Conservation (phyloP, 2,888 invertebrate species). For the Patella caerulea region DNA sequence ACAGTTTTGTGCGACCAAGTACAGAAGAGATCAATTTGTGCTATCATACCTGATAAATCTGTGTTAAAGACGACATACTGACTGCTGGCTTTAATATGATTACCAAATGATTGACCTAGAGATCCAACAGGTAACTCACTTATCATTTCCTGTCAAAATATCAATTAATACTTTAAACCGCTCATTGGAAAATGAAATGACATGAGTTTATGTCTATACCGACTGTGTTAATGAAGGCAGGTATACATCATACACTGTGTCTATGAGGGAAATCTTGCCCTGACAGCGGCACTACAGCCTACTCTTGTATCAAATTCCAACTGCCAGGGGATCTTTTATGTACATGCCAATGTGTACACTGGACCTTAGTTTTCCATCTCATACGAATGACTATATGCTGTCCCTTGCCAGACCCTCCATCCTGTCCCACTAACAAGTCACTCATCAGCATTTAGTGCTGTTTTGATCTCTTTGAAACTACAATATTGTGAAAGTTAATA, state of each 20-base stretch:
- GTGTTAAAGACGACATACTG: conserved; percentile 96
- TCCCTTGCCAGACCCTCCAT: no score
- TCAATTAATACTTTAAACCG: conserved; percentile 7
- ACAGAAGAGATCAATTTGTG: not conserved
- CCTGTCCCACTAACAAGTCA: not conserved
- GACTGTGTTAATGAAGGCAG: not conserved
- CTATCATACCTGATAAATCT: conserved; percentile 83
- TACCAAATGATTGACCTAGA: conserved; percentile 90
- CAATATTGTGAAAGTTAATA: no score
- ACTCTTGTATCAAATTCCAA: no score
- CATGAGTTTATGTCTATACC: not conserved
- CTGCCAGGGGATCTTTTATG: no score
- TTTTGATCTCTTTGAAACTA: no score
- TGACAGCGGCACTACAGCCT: no score
- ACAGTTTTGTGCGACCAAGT: no score
- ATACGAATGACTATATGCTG: no score
- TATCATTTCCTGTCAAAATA: conserved; percentile 76
- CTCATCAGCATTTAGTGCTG: not conserved
- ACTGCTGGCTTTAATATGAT: conserved; percentile 93
- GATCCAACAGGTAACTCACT: conserved; percentile 92
- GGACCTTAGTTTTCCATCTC: no score
- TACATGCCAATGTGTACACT: no score
- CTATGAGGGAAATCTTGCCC: not conserved
- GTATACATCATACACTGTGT: not conserved
- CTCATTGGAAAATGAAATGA: not conserved